phyloP scores from a whole-genome alignment of 2,888 invertebrate species.

The Acholoe squamosa region DNA sequence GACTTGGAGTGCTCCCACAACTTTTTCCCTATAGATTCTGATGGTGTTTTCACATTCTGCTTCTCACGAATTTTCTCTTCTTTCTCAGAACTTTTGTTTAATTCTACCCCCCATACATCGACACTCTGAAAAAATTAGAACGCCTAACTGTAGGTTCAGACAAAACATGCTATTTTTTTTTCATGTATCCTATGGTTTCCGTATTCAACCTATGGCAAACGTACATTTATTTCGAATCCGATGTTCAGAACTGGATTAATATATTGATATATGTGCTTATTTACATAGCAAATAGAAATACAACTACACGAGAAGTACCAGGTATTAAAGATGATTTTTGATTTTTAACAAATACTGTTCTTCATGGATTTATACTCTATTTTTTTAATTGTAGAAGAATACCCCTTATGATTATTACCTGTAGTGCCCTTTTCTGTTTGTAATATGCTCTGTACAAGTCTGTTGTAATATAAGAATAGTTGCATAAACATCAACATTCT shows the following conservation, averaged over 20 bases:
- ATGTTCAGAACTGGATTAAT: background rate
- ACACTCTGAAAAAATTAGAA: background rate
- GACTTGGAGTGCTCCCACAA: constrained; percentile 43
- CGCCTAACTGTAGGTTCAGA: too few relatives aligned
- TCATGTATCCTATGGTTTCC: too few relatives aligned
- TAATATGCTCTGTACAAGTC: background rate
- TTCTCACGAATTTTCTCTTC: background rate
- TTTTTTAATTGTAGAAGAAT: background rate
- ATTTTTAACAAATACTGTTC: background rate
- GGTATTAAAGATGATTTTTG: too few relatives aligned
- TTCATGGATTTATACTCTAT: background rate
- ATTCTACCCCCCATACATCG: constrained; percentile 59
- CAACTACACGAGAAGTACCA: background rate
- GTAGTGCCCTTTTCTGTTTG: background rate
- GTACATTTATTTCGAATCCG: background rate
- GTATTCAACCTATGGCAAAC: background rate
- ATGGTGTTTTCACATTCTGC: background rate
- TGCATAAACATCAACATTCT: background rate
- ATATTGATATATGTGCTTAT: background rate
- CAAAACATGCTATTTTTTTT: too few relatives aligned
- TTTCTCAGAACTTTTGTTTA: constrained; percentile 44
- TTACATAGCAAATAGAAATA: background rate
- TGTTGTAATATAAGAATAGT: background rate
- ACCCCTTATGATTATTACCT: background rate
- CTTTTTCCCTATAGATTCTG: constrained; percentile 49